Evolutionary conservation across 2,888 invertebrate species (phyloP), one percentile per base, ranked within the genome.

Genomic region (Xanthia togata): DNA sequence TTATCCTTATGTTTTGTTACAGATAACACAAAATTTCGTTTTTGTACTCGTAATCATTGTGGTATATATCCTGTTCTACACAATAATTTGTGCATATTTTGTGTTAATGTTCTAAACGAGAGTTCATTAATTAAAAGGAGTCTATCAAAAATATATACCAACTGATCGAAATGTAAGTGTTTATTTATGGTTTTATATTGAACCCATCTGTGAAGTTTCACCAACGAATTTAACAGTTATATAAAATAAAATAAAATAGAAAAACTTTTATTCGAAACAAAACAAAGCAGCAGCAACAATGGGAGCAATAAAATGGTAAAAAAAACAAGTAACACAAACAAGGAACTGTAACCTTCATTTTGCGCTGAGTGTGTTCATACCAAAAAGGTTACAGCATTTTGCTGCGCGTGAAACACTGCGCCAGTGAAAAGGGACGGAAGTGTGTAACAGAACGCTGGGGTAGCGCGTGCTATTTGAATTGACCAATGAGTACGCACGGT

Each of bases 51-150:
- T 69, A n/a, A 63, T 38, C 4, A 8, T 77, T 9, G 72, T 71
- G 23, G 14, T 20, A 11, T 67, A 72, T n/a, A 12, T 38, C 14
- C 12, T 71, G n/a, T 20, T 71, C 0, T 72, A 72, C 17, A 41
- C 55, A 17, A 47, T 47, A 67, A 72, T 78, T 71, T 78, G 71
- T 60, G 65, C 53, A 41, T 62, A 65, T 47, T 77, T 78, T 31
- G 55, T 72, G 78, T 83, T 31, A 74, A 63, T 26, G 41, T 85
- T 26, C 14, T 38, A 1, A 85, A 83, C 11, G 76, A 80, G 53
- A 55, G 38, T 47, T 11, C 0, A 6, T n/a, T 26, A 6, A 31
- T 81, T 12, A 64, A 75, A 47, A 76, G 63, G 11, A 55, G 17
- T 12, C 9, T 85, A 11, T 67, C 70, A 1, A 65, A 65, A 53